Percentiles rank a stretch among this genome's conserved stretches.
Evolutionary conservation across 2,888 invertebrate species (phyloP).

Genomic region (Deroplatys truncata): DNA sequence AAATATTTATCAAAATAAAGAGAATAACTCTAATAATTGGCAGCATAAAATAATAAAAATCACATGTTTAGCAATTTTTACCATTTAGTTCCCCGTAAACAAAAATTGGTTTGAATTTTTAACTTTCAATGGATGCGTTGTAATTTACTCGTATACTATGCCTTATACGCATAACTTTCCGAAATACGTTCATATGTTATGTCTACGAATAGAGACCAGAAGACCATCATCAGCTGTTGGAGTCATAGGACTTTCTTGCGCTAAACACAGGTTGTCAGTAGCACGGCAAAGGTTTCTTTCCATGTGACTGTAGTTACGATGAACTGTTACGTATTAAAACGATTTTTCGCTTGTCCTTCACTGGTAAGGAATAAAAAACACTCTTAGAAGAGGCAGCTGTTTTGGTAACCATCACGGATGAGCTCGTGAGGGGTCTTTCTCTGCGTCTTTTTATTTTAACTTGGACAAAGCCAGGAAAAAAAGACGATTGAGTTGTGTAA

Average conservation of each 20-base stretch:
- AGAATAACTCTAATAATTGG: too few species aligned
- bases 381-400: background rate
- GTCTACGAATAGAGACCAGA: too few species aligned
- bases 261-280: background rate
- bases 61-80: too few species aligned
- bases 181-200: too few species aligned
- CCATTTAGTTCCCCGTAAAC: too few species aligned
- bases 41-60: too few species aligned
- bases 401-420: background rate
- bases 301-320: background rate
- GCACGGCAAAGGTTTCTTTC: background rate
- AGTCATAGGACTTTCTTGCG: background rate
- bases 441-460: background rate
- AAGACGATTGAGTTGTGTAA: background rate
- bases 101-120: too few species aligned
- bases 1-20: too few species aligned
- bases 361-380: background rate
- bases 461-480: background rate
- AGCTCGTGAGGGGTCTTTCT: background rate
- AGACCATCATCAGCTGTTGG: background rate
- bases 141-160: too few species aligned
- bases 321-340: slow-evolving; percentile 1
- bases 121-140: too few species aligned
- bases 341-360: slow-evolving; percentile 14
- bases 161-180: too few species aligned